Base-by-base conservation (phyloP, 2,797 vertebrate species). In the Aselliscus stoliczkanus region DNA sequence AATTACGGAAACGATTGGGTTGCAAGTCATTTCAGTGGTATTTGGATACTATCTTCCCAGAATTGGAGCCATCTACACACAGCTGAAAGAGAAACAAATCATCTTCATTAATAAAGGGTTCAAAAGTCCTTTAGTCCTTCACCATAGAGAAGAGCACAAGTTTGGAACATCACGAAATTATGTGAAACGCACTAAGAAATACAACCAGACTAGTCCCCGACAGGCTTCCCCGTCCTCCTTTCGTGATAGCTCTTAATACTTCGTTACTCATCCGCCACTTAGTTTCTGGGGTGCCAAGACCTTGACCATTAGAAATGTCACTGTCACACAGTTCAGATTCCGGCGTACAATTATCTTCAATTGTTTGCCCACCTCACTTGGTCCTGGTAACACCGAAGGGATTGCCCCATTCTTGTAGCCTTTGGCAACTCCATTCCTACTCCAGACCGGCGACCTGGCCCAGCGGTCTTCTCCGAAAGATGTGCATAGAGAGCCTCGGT, bases 1-100 rank as follows among this genome's bases (percentile, higher is more conserved):
- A 98, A 2, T 15, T 99, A 96, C 98, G 99, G 83, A 98, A 98
- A 93, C 98, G 95, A 27, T 92, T 99, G 95, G 98, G 99, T 75
- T 99, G 99, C 97, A 99, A 95, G 70, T 99, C 99, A 0, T 99
- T 99, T 85, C 99, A 99, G 94, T 99, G 99, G 99, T 99, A 99
- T 96, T 98, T 99, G 97, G 99, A 99, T 97, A 99, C 98, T 3
- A 96, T 99, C 75, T 99, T 99, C 97, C 99, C 99, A 1, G 99
- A 99, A 98, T 98, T 99, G 99, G 99, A 99, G 97, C 91, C 98
- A 13, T 97, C 97, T 18, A 97, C 98, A 7, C 1, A 52, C 97
- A 98, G 2, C 98, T 98, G 97, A 99, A 99, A 98, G 97, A 97
- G 54, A 98, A 98, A 60, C 98, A 98, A 62, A 98, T 98, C 0